Evolutionary conservation across 2,797 vertebrate species (phyloP).

Genomic region (Graptemys geographica): DNA sequence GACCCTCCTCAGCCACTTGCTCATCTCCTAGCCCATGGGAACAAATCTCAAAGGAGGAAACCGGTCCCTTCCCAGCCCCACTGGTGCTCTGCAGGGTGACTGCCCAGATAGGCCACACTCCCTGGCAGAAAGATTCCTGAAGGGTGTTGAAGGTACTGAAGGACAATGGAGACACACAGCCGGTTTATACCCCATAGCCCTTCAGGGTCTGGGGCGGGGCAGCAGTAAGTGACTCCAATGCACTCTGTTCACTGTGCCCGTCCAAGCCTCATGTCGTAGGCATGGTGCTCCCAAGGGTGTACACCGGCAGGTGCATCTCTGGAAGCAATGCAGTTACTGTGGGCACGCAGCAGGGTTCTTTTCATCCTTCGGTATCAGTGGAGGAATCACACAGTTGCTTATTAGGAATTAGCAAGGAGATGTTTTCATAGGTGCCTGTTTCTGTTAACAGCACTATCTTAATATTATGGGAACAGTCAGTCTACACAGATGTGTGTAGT

Average conservation of each 20-base stretch:
- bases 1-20: background rate
- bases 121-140: background rate
- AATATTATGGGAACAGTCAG: constrained; percentile 45
- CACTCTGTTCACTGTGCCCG: background rate
- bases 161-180: background rate
- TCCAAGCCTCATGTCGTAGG: background rate
- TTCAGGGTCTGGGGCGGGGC: background rate
- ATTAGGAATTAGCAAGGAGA: background rate
- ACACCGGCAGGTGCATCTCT: no score
- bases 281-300: background rate
- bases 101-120: background rate
- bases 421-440: background rate
- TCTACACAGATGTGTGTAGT: background rate
- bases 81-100: no score
- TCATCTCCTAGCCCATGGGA: background rate
- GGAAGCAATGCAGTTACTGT: background rate
- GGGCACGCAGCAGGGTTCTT: background rate
- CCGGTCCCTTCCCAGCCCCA: no score
- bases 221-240: background rate
- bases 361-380: background rate
- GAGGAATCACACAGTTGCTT: background rate
- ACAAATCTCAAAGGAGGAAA: no score
- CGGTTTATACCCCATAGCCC: background rate
- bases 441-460: background rate
- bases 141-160: background rate